Evolutionary conservation across 2,888 invertebrate species (phyloP).

Genomic region (Physocephala rufipes): DNA sequence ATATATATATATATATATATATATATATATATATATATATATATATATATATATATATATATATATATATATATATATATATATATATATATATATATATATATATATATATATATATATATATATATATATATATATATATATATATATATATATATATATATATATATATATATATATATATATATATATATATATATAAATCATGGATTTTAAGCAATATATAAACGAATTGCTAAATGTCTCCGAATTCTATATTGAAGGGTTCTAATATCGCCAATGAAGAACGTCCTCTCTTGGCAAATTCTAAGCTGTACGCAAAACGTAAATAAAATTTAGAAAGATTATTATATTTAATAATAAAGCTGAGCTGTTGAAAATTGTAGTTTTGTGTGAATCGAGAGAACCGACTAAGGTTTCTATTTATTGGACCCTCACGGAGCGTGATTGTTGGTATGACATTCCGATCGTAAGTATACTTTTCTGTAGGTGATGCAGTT

Average conservation of each 20-base stretch:
- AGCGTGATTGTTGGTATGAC: constrained; percentile 71
- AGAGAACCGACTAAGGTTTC: constrained; percentile 61
- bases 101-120: no score
- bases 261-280: constrained; percentile 52
- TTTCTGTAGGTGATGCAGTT: not conserved
- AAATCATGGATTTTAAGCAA: no score
- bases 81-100: no score
- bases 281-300: constrained; percentile 72
- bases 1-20: no score
- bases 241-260: not conserved
- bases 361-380: constrained; percentile 50
- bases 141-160: no score
- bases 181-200: no score
- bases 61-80: no score
- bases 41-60: no score
- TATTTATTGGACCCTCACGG: constrained; percentile 69
- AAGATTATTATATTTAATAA: constrained; percentile 39
- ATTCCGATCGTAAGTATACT: constrained; percentile 50
- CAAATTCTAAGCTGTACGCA: constrained; percentile 75
- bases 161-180: no score
- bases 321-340: constrained; percentile 69
- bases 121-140: no score
- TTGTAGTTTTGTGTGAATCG: constrained; percentile 67
- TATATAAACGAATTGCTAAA: no score
- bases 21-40: no score